Base-by-base conservation (phyloP, 92 coral and sea anemone species). In the Pocillopora meandrina region DNA sequence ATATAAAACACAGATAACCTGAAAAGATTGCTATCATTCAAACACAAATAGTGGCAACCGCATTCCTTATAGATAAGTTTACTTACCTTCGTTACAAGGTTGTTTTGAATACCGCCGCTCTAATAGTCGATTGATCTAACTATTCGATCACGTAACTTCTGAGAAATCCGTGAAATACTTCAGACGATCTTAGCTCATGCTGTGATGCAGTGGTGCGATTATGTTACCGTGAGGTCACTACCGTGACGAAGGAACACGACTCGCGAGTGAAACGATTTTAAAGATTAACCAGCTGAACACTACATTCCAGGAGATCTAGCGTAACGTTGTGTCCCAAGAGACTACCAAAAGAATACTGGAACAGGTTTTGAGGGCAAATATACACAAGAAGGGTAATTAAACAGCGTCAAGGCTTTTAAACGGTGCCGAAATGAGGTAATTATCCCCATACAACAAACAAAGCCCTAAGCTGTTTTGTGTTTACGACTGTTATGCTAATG, bases 281-380 rank as follows among this genome's bases (percentile, higher is more conserved):
- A 81, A 71, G 66, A 77, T 33, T 81, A 80, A 75, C 77, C 69
- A 60, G 74, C 56, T 35, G 18, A 74, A 33, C 21, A 49, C 23
- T 52, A 26, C 86, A 62, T 83, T 83, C 80, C 80, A 49, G 33
- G 55, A 61, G 64, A 83, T 42, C 86, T 74, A 83, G 76, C 55
- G 86, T 47, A 83, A 63, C 70, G 42, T 5, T 18, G 47, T 12
- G 36, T 61, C 80, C 80, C 86, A 33, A 9, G 86, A 83, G 80
- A 23, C 35, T 65, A 9, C 33, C 26, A 11, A 9, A 13, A 33
- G 35, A 17, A 55, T 68, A 68, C 18, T 56, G 68, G 76, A 35
- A 18, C 75, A 68, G 33, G 76, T 19, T 79, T 79, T 49, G 61
- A 59, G 69, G 72, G 61, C 82, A 78, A 64, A 64, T 78, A 78